Conservation (phyloP, 2,113 vertebrate species). For the Argyrosomus japonicus region DNA sequence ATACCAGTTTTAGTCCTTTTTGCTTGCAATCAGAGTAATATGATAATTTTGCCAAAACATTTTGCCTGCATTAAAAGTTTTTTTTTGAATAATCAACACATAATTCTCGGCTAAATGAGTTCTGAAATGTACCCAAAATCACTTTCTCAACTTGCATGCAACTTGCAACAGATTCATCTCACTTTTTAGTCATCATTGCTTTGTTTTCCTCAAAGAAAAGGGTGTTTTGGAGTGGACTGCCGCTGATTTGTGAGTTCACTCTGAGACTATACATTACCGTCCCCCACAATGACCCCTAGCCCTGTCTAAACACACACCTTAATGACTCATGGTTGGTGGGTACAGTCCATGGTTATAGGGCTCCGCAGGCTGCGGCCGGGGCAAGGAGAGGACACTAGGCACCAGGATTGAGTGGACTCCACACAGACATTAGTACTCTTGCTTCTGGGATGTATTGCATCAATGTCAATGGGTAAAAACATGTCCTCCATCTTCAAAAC, state of each 20-base stretch:
- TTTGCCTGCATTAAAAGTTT: slow-evolving; percentile 54
- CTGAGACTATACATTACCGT: slow-evolving; percentile 61
- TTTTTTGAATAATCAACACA: slow-evolving; percentile 57
- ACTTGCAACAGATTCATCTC: slow-evolving; percentile 12
- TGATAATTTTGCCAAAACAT: slow-evolving; percentile 67
- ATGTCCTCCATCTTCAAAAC: slow-evolving; percentile 85
- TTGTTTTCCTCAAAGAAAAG: slow-evolving; percentile 7
- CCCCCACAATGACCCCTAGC: slow-evolving; percentile 67
- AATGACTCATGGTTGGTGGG: slow-evolving; percentile 76
- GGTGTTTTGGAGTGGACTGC: slow-evolving; percentile 9
- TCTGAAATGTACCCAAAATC: slow-evolving; percentile 46
- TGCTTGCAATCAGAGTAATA: slow-evolving; percentile 42
- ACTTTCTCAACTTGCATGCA: slow-evolving; percentile 14
- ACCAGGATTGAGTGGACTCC: slow-evolving; percentile 76
- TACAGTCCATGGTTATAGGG: slow-evolving; percentile 65
- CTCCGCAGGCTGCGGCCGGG: slow-evolving; percentile 68
- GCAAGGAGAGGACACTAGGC: slow-evolving; percentile 67
- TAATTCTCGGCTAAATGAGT: slow-evolving; percentile 34
- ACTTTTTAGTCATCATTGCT: slow-evolving; percentile 15
- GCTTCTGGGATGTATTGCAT: slow-evolving; percentile 83
- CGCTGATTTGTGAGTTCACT: slow-evolving; percentile 67
- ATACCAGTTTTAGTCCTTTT: slow-evolving; percentile 61
- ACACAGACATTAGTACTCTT: slow-evolving; percentile 81
- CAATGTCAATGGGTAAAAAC: slow-evolving; percentile 86
- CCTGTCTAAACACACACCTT: slow-evolving; percentile 72